Evolutionary conservation across 2,888 invertebrate species (phyloP), one percentile per base, ranked within the genome.

Genomic region (Microplitis deprimator): DNA sequence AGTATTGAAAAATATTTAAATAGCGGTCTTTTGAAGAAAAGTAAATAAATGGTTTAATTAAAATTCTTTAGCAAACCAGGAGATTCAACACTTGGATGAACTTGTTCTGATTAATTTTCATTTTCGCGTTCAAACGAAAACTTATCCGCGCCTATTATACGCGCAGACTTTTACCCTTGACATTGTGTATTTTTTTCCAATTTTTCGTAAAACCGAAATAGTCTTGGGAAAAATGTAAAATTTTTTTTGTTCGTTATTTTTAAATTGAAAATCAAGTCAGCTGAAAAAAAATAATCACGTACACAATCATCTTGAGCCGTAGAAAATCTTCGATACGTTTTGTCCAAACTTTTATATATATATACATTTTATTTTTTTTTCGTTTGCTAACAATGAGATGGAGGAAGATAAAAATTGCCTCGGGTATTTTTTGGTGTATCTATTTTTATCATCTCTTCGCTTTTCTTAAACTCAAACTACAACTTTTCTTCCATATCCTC

Each of bases 41-140:
- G 60, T 60, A 61, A 29, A 65, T 65, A 65, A 29, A 65, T 29
- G 65, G 38, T 76, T 76, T 76, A 76, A 76, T 76, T 76, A 76
- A 76, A 76, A 76, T 76, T 76, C 76, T 72, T 72, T 29, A 72
- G 72, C 68, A 65, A 72, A 60, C 68, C 40, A 61, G 41, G 60
- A 59, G 62, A 71, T 71, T 67, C 64, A 67, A 67, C 68, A 76
- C 72, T 68, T 60, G 64, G 70, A 38, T 59, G 65, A 70, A 50
- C 59, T 60, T 65, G 41, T 73, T 76, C 68, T 75, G 40, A 79
- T 77, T 79, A 77, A 78, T 79, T 79, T 67, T n/a, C 50, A 77
- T 69, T 75, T 76, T 74, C 70, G 50, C 69, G 50, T 61, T 72
- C 62, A 68, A 73, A 77, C 75, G 68, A 71, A 80, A 78, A 50